These are phyloP conservation scores for Drosophila mimetica DNA, from an alignment of 2,888 invertebrate species.

Conservation along the genomic window DNA sequence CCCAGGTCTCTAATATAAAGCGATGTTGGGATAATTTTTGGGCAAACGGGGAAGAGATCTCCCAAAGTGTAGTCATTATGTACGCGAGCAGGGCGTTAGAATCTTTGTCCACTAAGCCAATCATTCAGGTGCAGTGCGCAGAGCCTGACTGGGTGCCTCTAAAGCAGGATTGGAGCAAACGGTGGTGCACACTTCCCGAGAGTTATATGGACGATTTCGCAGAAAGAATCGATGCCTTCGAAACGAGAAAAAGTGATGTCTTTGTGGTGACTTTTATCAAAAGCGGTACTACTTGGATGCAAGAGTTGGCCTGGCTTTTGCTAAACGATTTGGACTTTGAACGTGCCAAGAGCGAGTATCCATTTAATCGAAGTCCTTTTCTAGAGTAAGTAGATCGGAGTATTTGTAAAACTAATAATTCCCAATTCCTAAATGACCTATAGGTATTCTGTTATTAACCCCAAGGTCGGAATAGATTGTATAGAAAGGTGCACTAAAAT, in stretches of 20 bases:
- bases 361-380: constrained; percentile 27
- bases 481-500: constrained; percentile 9
- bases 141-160: constrained; percentile 41
- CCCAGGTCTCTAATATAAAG: neutral
- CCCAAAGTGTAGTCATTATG: constrained; percentile 2
- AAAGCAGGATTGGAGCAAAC: constrained; percentile 33
- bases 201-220: neutral
- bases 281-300: constrained; percentile 69
- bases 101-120: constrained; percentile 3
- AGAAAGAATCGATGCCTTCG: constrained; percentile 48
- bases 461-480: neutral
- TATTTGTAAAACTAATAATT: neutral
- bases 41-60: neutral
- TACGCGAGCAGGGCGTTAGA: constrained; percentile 21
- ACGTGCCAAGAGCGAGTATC: constrained; percentile 34
- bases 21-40: neutral
- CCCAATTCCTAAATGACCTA: neutral
- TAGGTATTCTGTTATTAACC: neutral
- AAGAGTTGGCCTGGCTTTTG: constrained; percentile 67
- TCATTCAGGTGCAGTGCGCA: constrained; percentile 21
- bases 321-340: constrained; percentile 61
- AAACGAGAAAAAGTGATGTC: constrained; percentile 58
- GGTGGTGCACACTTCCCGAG: constrained; percentile 51
- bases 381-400: constrained; percentile 52
- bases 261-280: constrained; percentile 61